phyloP scores from a whole-genome alignment of 2,797 vertebrate genomes.

The Sebastes taczanowskii region DNA sequence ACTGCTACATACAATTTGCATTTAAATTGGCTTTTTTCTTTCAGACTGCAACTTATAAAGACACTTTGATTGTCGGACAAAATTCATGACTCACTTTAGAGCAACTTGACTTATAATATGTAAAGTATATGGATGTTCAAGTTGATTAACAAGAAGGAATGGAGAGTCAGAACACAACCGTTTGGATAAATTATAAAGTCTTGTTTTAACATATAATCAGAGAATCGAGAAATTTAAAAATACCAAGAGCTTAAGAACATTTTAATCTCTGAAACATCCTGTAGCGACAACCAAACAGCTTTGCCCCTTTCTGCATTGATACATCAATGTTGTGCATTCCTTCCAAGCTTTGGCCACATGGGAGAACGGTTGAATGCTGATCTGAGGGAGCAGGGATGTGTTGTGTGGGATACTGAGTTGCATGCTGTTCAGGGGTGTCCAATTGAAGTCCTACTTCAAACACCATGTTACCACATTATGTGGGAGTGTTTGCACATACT shows the following conservation, averaged over 20 bases:
- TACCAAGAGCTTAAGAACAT: background rate
- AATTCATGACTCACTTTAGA: background rate
- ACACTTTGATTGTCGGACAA: background rate
- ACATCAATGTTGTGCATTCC: conserved; percentile 48
- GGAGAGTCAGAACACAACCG: background rate
- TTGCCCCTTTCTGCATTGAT: conserved; percentile 39
- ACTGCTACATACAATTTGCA: background rate
- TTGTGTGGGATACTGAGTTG: conserved; percentile 74
- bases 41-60: background rate
- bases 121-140: no score
- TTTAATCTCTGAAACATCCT: conserved; percentile 17
- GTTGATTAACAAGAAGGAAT: background rate
- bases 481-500: conserved; percentile 78
- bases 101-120: background rate
- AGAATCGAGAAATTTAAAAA: conserved; percentile 4
- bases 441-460: conserved; percentile 82
- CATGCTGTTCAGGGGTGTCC: conserved; percentile 66
- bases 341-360: conserved; percentile 61
- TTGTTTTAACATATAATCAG: background rate
- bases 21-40: background rate
- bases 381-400: conserved; percentile 69
- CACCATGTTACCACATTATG: conserved; percentile 72
- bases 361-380: conserved; percentile 68
- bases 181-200: background rate
- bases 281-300: conserved; percentile 40